These are phyloP conservation scores for Lacanobia wlatinum DNA, from an alignment of 2,888 invertebrate species.

Conservation along the genomic window DNA sequence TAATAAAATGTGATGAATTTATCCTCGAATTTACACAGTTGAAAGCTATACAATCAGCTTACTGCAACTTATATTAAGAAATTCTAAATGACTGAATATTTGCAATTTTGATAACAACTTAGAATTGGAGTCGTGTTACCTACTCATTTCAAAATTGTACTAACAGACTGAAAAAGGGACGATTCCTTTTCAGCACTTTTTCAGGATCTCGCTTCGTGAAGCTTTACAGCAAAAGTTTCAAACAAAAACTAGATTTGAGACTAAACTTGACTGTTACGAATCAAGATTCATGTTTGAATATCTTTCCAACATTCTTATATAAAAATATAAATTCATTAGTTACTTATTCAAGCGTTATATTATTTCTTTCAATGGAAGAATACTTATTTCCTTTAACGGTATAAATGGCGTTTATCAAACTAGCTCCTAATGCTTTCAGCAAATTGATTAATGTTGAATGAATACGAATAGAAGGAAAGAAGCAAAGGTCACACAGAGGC, in stretches of 20 bases:
- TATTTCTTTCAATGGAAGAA: neutral
- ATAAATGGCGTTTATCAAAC: neutral
- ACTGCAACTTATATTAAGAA: too few relatives aligned
- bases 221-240: neutral
- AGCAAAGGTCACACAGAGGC: neutral
- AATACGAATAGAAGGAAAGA: neutral
- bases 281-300: neutral
- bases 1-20: neutral
- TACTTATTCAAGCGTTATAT: neutral
- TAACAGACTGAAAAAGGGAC: too few relatives aligned
- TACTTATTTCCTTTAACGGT: neutral
- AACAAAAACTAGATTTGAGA: neutral
- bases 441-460: slow-evolving; percentile 2
- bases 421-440: neutral
- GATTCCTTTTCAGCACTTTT: too few relatives aligned
- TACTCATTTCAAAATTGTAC: too few relatives aligned
- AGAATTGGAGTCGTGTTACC: too few relatives aligned
- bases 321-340: neutral
- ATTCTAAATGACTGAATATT: too few relatives aligned
- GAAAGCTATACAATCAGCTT: too few relatives aligned
- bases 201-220: too few relatives aligned
- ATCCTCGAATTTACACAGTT: too few relatives aligned
- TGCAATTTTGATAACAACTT: too few relatives aligned
- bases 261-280: neutral
- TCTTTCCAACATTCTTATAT: neutral